Percentiles rank a stretch among this genome's conserved stretches.
Evolutionary conservation across 2,797 vertebrate species (phyloP).

Genomic region (Erethizon dorsatum): DNA sequence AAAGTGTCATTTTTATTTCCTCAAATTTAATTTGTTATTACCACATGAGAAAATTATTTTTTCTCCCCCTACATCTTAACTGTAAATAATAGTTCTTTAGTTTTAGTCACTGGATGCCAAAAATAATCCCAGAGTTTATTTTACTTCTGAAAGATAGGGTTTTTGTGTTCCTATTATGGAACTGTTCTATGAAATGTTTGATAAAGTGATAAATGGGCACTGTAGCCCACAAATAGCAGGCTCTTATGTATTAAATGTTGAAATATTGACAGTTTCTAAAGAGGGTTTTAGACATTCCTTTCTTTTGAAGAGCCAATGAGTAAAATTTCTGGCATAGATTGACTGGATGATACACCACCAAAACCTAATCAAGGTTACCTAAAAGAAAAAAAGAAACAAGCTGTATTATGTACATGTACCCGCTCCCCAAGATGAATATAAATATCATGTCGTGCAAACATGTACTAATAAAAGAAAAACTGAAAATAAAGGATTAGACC

Average conservation of each 20-base stretch:
- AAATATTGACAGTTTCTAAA: neutral
- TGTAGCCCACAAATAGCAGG: neutral
- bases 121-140: neutral
- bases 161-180: neutral
- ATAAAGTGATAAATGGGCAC: neutral
- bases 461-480: neutral
- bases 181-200: neutral
- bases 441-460: neutral
- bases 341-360: neutral
- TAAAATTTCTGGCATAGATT: neutral
- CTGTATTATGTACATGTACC: neutral
- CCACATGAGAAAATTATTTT: neutral
- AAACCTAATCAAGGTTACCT: neutral
- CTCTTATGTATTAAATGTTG: neutral
- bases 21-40: neutral
- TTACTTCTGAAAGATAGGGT: neutral
- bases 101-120: neutral
- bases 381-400: neutral
- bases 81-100: neutral
- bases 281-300: neutral
- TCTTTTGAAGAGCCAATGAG: neutral
- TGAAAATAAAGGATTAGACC: neutral
- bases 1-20: neutral
- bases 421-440: neutral
- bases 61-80: neutral